Evolutionary conservation across 2,888 invertebrate genomes (phyloP), one percentile per base, ranked within the genome.

Genomic region (Caenorhabditis sp.): DNA sequence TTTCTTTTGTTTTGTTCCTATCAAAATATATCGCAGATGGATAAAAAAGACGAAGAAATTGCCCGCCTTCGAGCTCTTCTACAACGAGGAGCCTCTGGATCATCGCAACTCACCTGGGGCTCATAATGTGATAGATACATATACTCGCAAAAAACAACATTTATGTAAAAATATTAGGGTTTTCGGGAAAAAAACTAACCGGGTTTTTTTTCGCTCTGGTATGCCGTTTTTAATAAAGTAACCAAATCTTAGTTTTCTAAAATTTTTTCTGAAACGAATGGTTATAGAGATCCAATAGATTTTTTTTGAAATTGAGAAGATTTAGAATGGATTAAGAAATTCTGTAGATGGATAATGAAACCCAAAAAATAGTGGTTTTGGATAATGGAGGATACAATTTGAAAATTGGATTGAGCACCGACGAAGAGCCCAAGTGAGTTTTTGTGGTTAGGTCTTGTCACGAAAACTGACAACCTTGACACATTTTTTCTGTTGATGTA

Each of bases 331-430:
- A n/a, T n/a, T 17, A 14, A 43, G 12, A 17, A 43, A 43, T 43
- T 12, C 17, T 43, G 21, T 6, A 51, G 51, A 6, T 23, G 51
- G 51, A 21, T 12, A 26, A 21, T 19, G 53, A 19, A 21, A 12
- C 2, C 2, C 2, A 21, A 26, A 37, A 59, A 1, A 73, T 65
- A 19, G 6, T 86, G 1, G 77, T 87, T 55, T 43, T 87, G 26
- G 87, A 87, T 68, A 87, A 87, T 71, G 87, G 87, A 37, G 85
- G 79, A 6, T 73, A 78, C 54, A 69, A 69, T 12, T 61, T 86
- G 43, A 84, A 85, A 61, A 75, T 81, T 1, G 86, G 85, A 53
- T 57, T 27, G 8, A 51, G 54, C 6, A 59, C 24, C 3, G 62
- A 66, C 10, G 72, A 69, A 21, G 58, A 50, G 19, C 76, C 77